Conservation (phyloP, 1,140 invertebrate genomes). For the Eurosta solidaginis region DNA sequence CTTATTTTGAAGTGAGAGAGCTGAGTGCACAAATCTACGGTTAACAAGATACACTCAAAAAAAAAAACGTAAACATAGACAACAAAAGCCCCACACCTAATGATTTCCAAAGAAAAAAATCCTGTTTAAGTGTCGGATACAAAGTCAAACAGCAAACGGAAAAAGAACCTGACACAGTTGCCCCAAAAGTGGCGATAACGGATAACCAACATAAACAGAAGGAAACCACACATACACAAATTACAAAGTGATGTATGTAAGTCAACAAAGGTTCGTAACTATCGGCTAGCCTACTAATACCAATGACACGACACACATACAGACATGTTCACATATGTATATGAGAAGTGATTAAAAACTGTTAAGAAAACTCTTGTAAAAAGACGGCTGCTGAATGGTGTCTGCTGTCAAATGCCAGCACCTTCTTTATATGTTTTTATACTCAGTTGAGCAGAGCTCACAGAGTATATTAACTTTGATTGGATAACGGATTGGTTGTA, state of each 20-base stretch:
- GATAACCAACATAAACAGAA: not conserved
- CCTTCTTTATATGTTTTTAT: conserved; percentile 8
- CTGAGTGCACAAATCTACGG: not conserved
- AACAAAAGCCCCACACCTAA: not conserved
- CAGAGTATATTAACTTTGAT: too few species aligned
- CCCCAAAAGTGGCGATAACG: conserved; percentile 26
- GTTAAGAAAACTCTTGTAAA: conserved; percentile 12
- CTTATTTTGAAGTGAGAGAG: not conserved
- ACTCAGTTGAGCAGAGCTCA: too few species aligned
- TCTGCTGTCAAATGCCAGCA: not conserved
- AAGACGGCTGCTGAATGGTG: conserved; percentile 20
- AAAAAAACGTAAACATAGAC: not conserved
- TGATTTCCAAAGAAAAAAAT: conserved; percentile 25
- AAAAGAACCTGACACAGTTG: conserved; percentile 4
- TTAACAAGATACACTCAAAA: not conserved
- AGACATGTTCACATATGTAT: too few species aligned
- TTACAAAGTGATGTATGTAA: not conserved
- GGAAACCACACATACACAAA: not conserved
- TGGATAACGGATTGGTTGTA: too few species aligned
- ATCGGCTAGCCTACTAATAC: conserved; percentile 1
- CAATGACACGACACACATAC: too few species aligned
- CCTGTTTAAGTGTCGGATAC: conserved; percentile 13
- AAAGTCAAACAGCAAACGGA: conserved; percentile 25
- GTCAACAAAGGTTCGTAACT: not conserved
- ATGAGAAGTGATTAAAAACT: conserved; percentile 9